Evolutionary conservation across 2,888 invertebrate genomes (phyloP).

Genomic region (Rhagonycha lutea): DNA sequence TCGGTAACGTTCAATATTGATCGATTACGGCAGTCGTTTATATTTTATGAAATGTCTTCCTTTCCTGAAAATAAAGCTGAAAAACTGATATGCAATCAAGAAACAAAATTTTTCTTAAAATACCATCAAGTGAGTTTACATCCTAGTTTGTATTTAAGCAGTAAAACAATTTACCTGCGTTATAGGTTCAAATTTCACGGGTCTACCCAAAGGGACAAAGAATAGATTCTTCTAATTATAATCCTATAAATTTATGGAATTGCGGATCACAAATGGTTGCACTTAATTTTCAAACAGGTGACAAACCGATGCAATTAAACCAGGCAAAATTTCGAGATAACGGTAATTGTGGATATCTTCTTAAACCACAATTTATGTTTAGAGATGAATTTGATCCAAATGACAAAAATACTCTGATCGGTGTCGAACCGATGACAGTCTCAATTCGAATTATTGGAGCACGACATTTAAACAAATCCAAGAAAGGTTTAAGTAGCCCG

Average conservation of each 20-base stretch:
- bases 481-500: constrained; percentile 85
- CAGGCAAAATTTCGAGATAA: constrained; percentile 91
- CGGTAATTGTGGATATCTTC: constrained; percentile 88
- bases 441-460: constrained; percentile 84
- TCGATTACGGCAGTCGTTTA: constrained; percentile 69
- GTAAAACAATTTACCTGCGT: neutral
- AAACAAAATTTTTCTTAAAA: constrained; percentile 72
- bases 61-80: constrained; percentile 97
- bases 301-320: constrained; percentile 95
- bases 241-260: constrained; percentile 94
- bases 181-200: constrained; percentile 79
- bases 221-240: constrained; percentile 96
- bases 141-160: neutral
- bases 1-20: constrained; percentile 82
- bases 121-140: constrained; percentile 67
- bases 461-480: constrained; percentile 82
- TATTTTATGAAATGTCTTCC: constrained; percentile 96
- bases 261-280: constrained; percentile 97
- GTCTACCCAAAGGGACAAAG: constrained; percentile 95
- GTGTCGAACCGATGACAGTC: constrained; percentile 65
- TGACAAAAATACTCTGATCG: constrained; percentile 65
- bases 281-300: constrained; percentile 94
- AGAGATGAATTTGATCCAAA: constrained; percentile 78
- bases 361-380: constrained; percentile 90
- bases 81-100: constrained; percentile 82